Evolutionary conservation across 2,113 vertebrate species (phyloP), one percentile per base, ranked within the genome.

Genomic region (Cercopithecus mona): DNA sequence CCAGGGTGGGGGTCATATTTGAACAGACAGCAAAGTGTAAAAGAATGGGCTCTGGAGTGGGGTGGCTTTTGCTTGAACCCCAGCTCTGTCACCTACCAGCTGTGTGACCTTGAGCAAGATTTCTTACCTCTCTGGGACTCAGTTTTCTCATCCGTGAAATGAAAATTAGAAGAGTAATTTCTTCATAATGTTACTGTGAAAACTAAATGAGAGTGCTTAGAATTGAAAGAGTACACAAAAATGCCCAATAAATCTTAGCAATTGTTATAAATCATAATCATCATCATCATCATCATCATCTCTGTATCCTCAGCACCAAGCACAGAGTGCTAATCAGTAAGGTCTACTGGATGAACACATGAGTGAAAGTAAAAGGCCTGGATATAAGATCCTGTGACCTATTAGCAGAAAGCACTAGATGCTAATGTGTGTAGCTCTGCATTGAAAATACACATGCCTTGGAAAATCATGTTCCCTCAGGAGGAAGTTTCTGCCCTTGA

Each of bases 191-290:
- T 84, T 92, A 45, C 38, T 50, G n/a, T 50, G 32, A 83, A 80
- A 82, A 82, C 40, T 61, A 76, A 91, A 83, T 87, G 40, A 96
- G 48, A 90, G 50, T 91, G 32, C 43, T 90, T 88, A 97, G 48
- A 70, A 70, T 20, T 91, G 30, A 70, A 38, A 55, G n/a, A 70
- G 40, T 43, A 68, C 38, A 55, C 6, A 88, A 78, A 78, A 61
- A 23, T 70, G 50, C 59, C 30, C 17, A 87, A 18, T 80, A 81
- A 86, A 59, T 81, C 79, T 61, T 55, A 48, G 8, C 27, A 66
- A 23, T 86, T 73, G 17, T 89, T 80, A 13, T 70, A 70, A 64
- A 73, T 57, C 22, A 59, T 25, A 23, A 61, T 25, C 57, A 57
- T 57, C 59, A 61, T 57, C 55, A 57, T 57, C 55, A 57, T 57